Evolutionary conservation across 2,797 vertebrate genomes (phyloP), one percentile per base, ranked within the genome.

Genomic region (Artibeus lituratus): DNA sequence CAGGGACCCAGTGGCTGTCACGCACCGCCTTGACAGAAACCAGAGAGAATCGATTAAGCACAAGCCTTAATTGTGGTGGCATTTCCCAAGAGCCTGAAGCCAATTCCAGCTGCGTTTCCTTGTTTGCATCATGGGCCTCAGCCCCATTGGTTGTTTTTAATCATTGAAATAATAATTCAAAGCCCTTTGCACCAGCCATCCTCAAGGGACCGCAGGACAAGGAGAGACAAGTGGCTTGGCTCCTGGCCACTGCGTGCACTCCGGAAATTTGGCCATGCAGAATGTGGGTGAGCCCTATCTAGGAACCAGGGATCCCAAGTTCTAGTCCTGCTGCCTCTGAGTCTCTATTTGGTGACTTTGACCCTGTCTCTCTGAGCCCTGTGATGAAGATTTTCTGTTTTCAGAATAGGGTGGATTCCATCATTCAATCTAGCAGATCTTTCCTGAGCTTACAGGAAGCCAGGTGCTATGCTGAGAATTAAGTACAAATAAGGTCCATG

Each of bases 21-120:
- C 49, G 70, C 49, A 12, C 83, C 11, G 53, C 53, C 92, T 91
- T 49, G 67, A 65, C 55, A 88, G 94, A 87, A 82, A 91, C 83
- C 94, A 91, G 91, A 90, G 47, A 92, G 53, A 91, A 96, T 78
- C 2, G 42, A 95, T 93, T 96, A 89, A 94, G 89, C 87, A 81
- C 51, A 57, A 77, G 78, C 86, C 77, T 85, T 96, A 69, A 94
- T 49, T 82, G 89, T 29, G 77, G 91, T 29, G 0, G 72, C 53
- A 35, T 29, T 26, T 26, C 80, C 72, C 0, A 1, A 53, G 80
- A 96, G 93, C 86, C 9, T 0, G 29, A 29, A 82, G 93, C 72
- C 74, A 39, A 74, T 80, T 96, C 91, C 96, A 84, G 59, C 95
- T 95, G 93, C 73, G 93, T 94, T 51, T 42, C 19, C 85, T 78